Percentiles rank a stretch among this genome's conserved stretches.
These are phyloP conservation scores for Merodon equestris DNA, from an alignment of 2,888 invertebrate species.

Conservation along the genomic window DNA sequence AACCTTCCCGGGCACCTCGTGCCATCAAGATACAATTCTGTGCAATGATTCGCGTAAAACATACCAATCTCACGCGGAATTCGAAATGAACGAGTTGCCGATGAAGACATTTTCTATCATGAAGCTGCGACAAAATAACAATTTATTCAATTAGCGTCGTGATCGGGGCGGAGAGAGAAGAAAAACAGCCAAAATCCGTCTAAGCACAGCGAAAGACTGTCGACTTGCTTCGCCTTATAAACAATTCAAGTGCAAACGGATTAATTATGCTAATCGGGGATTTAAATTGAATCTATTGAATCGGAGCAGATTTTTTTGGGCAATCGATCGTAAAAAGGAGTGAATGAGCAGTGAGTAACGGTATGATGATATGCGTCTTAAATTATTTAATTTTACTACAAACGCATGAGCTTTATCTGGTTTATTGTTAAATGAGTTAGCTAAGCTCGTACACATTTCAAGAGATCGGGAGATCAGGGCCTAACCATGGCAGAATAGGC, in stretches of 20 bases:
- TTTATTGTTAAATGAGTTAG: no score
- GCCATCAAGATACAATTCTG: constrained; percentile 4
- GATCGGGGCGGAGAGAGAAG: neutral
- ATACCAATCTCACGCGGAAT: no score
- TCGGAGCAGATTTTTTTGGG: constrained; percentile 42
- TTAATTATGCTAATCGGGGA: constrained; percentile 59
- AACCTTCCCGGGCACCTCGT: constrained; percentile 25
- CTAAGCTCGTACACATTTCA: neutral
- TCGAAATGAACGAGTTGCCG: constrained; percentile 37
- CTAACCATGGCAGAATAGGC: no score
- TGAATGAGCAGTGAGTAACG: constrained; percentile 35
- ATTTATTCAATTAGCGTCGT: constrained; percentile 42
- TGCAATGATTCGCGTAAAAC: constrained; percentile 27
- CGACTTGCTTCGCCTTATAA: constrained; percentile 47
- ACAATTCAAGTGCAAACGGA: constrained; percentile 49
- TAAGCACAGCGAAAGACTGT: constrained; percentile 35
- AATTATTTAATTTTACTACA: no score
- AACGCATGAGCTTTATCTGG: neutral
- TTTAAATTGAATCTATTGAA: constrained; percentile 14
- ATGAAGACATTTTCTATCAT: constrained; percentile 23
- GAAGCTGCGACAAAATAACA: constrained; percentile 12
- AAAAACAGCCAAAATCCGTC: neutral
- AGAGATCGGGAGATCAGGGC: no score
- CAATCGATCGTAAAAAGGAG: constrained; percentile 53
- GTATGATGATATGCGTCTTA: no score